phyloP scores from a whole-genome alignment of 2,113 vertebrate genomes.

The Lepus timidus region DNA sequence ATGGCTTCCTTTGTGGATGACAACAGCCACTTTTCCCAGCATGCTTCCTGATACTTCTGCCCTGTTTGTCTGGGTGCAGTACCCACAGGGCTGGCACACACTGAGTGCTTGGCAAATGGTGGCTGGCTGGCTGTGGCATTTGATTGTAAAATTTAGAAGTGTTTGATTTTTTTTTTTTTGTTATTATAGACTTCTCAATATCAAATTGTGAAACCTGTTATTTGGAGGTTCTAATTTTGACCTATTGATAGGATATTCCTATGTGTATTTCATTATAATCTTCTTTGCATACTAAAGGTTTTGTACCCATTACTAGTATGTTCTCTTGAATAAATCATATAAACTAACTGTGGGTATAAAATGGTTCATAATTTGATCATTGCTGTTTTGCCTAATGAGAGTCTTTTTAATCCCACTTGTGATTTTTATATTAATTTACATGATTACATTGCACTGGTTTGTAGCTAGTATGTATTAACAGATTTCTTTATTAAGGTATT shows the following conservation, averaged over 20 bases:
- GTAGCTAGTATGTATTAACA: neutral
- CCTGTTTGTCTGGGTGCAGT: neutral
- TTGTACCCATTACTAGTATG: conserved; percentile 19
- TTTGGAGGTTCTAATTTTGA: conserved; percentile 49
- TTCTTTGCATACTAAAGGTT: neutral
- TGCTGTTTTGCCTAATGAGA: neutral
- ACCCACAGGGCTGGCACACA: neutral
- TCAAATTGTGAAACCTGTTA: neutral
- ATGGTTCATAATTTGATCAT: neutral
- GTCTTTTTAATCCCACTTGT: neutral
- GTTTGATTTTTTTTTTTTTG: neutral
- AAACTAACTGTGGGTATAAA: conserved; percentile 45
- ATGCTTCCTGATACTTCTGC: neutral
- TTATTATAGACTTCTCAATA: conserved; percentile 28
- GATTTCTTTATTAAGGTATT: conserved; percentile 17
- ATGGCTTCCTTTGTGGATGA: neutral
- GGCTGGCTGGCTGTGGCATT: neutral
- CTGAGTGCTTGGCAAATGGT: neutral
- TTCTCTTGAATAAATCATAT: conserved; percentile 13
- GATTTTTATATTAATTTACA: conserved; percentile 22
- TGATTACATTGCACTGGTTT: neutral
- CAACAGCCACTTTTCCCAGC: neutral
- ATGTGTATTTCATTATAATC: conserved; percentile 23
- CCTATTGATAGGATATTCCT: neutral
- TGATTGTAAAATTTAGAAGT: conserved; percentile 41